Evolutionary conservation across 2,797 vertebrate genomes (phyloP), one percentile per base, ranked within the genome.

Genomic region (Labroides dimidiatus): DNA sequence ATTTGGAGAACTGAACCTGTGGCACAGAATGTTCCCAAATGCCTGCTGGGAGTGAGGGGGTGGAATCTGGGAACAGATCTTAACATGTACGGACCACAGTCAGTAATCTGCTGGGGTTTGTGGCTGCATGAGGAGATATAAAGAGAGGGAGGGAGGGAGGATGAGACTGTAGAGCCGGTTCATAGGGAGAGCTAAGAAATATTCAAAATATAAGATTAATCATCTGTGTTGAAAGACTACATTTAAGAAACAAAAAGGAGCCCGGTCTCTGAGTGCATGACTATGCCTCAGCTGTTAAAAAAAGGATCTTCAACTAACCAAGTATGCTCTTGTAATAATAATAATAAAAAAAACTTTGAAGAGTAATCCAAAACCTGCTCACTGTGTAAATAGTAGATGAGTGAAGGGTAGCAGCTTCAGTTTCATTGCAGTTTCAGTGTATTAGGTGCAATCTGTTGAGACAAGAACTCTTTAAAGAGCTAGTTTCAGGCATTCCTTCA

Each of bases 21-120:
- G 60, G 77, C 48, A 85, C 85, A 78, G 4, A 44, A 51, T 75
- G 84, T 89, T 89, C 82, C 82, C 59, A 77, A 66, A 81, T 56
- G 20, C 54, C 77, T 71, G 55, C 64, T 75, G 70, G 61, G 78
- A 82, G 84, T 41, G 59, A 79, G 50, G 50, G 62, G 81, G 67
- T 70, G 60, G 56, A 85, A 87, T 89, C 60, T 83, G 47, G 51
- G 51, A 55, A 30, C 51, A 66, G 47, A 84, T 83, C 73, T 67
- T 51, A 58, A 81, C 88, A 90, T 75, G 90, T 77, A 55, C 48
- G 52, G 64, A 76, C 78, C 11, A 4, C 75, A 73, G 52, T 45
- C 44, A 50, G 41, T 2, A 6, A 49, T n/a, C 4, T 20, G 36
- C 19, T 2, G 27, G 23, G 4, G 11, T 20, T 37, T 49, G 30